Evolutionary conservation across 2,888 invertebrate genomes (phyloP), one percentile per base, ranked within the genome.

Genomic region (Drosophila eohydei): DNA sequence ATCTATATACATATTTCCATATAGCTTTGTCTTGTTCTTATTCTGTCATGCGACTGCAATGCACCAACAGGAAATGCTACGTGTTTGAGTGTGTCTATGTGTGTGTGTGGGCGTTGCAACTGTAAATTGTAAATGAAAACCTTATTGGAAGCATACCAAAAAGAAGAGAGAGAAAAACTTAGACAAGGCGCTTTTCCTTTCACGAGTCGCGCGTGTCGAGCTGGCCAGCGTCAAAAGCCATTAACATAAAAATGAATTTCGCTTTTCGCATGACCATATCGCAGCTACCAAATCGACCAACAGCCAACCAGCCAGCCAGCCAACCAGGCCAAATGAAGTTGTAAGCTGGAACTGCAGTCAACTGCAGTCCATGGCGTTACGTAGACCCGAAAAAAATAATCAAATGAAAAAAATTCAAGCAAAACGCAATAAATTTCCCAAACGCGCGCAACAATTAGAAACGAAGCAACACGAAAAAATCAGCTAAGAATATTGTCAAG

Each of bases 391-490:
- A 46, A 52, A 51, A 8, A 32, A 52, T 26, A 32, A 16, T 48
- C 30, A n/a, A 48, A 30, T 48, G 30, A 44, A 66, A 59, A 78
- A 58, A 57, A 46, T 44, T 48, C n/a, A 72, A 78, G 78, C 88
- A 85, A 82, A 82, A 89, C 89, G 89, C 86, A 88, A 86, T 86
- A 89, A 86, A 86, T 86, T 86, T 89, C 78, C 69, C 80, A 89
- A 89, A 84, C 84, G 89, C 86, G 87, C 79, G 74, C 89, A 87
- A 90, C 90, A 87, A 87, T 87, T 87, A 87, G 90, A 90, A 80
- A 87, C 77, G 72, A 67, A 75, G 83, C 85, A 81, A 66, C 72
- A 63, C 57, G 41, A 55, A 61, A 51, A 44, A 74, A 50, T 58
- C 57, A 21, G 28, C 11, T 41, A 72, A 81, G 80, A 80, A 75